These are phyloP conservation scores for Microcebus ravelobensis DNA, from an alignment of 2,113 vertebrate genomes.

Conservation along the genomic window DNA sequence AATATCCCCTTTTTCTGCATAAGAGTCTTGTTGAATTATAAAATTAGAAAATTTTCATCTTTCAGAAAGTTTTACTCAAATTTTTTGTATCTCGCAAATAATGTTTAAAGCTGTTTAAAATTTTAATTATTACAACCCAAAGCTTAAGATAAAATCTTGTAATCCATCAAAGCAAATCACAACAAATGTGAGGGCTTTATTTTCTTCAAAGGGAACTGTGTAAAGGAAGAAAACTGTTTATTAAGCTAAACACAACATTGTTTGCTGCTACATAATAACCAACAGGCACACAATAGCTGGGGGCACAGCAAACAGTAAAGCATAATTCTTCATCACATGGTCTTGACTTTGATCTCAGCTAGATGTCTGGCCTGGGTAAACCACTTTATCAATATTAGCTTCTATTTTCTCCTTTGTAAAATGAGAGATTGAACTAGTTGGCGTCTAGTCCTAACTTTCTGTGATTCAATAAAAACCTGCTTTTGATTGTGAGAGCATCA, in stretches of 20 bases:
- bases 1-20: background rate
- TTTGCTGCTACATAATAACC: constrained; percentile 21
- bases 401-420: constrained; percentile 48
- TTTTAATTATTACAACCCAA: constrained; percentile 58
- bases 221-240: constrained; percentile 34
- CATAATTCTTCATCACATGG: background rate
- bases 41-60: constrained; percentile 35
- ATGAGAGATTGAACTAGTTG: background rate
- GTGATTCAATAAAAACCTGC: background rate
- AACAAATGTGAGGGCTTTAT: background rate
- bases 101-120: constrained; percentile 38
- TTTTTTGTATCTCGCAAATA: constrained; percentile 38
- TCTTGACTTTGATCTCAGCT: constrained; percentile 49
- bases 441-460: background rate
- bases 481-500: constrained; percentile 33
- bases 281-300: background rate
- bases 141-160: constrained; percentile 20
- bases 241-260: constrained; percentile 13
- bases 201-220: constrained; percentile 43
- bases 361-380: background rate
- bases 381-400: background rate
- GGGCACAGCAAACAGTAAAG: constrained; percentile 6
- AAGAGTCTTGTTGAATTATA: constrained; percentile 5
- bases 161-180: constrained; percentile 51
- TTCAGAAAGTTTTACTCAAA: constrained; percentile 21